Evolutionary conservation across 2,888 invertebrate genomes (phyloP).

Genomic region (Spisula solida): DNA sequence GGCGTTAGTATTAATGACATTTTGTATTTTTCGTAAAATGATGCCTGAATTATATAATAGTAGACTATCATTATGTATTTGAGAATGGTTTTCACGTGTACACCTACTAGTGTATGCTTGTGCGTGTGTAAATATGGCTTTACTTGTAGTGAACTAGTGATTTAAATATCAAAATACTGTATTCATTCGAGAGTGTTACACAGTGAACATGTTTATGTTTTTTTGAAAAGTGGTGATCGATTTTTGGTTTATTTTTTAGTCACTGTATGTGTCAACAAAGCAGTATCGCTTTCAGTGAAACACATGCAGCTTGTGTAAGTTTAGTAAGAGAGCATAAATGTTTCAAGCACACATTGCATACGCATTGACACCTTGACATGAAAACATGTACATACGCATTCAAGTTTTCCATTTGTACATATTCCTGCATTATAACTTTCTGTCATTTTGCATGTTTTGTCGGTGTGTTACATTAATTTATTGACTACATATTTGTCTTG

Average conservation of each 20-base stretch:
- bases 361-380: background rate
- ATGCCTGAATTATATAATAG: no score
- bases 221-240: no score
- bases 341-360: background rate
- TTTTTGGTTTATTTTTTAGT: no score
- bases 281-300: no score
- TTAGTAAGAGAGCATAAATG: no score
- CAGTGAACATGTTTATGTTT: no score
- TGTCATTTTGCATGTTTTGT: background rate
- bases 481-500: slow-evolving; percentile 13
- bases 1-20: background rate
- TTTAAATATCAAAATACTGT: background rate
- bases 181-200: no score
- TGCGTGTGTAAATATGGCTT: background rate
- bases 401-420: background rate
- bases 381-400: background rate
- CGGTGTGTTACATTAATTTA: background rate
- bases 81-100: background rate
- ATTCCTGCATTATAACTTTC: background rate
- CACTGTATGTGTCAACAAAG: no score
- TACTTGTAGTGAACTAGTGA: background rate
- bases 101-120: background rate
- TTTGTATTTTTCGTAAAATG: background rate
- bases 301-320: no score
- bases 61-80: no score